Base-by-base conservation (phyloP, 1,140 invertebrate genomes). In the Lordiphosa mommai region DNA sequence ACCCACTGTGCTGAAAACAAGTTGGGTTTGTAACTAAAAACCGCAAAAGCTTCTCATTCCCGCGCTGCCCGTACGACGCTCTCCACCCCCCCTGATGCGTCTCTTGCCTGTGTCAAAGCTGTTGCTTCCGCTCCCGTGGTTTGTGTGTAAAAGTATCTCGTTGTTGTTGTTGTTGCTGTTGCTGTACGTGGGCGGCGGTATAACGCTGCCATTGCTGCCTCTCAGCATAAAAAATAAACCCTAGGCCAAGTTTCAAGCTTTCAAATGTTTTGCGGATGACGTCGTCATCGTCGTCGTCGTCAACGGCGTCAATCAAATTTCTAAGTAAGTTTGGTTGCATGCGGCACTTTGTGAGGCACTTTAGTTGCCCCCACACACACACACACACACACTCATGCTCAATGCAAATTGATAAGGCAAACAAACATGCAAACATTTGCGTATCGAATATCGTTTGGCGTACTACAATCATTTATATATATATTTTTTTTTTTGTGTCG, bases 11-110 rank as follows among this genome's bases (percentile, higher is more conserved):
- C 48, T 29, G 14, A 16, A 40, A 79, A 55, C 73, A 77, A 77
- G 63, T 53, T 79, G 63, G 30, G 52, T 52, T 61, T 80, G 76
- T 84, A 80, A 80, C 76, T 84, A 67, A 82, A 82, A 80, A 84
- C 76, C 76, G 71, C 76, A 80, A 82, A 82, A 82, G 74, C 73
- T 79, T 79, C 64, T 52, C 73, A 79, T 46, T 49, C 55, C 60
- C 50, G 36, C 30, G 30, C 32, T 16, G 55, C 38, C 37, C 14
- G 29, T 34, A 30, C 32, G 13, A 38, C 47, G 59, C 72, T 58
- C 46, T 68, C 44, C 53, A 30, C 41, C 57, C 47, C 48, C 44
- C 12, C 23, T n/a, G n/a, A n/a, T n/a, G n/a, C 27, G 32, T n/a
- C 59, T 27, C 8, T 41, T 41, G 63, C 23, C 33, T 32, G 61